Evolutionary conservation across 1,140 invertebrate species (phyloP).

Genomic region (Phymastichus coffea): DNA sequence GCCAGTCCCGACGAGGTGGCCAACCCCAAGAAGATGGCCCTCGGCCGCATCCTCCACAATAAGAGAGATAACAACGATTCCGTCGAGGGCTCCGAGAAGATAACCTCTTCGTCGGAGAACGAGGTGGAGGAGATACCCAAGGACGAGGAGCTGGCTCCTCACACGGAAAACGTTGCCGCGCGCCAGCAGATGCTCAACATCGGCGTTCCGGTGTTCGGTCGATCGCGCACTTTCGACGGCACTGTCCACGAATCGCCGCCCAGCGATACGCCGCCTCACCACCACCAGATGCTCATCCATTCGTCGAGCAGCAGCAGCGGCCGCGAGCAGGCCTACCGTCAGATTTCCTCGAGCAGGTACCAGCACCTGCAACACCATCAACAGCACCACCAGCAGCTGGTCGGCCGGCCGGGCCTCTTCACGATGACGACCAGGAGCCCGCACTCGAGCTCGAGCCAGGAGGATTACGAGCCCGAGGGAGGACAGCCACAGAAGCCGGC

Average conservation of each 20-base stretch:
- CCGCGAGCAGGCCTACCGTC: constrained; percentile 17
- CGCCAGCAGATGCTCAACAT: neutral
- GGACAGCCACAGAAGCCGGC: constrained; percentile 34
- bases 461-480: constrained; percentile 63
- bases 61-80: constrained; percentile 35
- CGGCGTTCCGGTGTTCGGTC: neutral
- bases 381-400: no score
- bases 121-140: constrained; percentile 49
- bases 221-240: constrained; percentile 16
- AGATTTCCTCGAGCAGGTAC: constrained; percentile 41
- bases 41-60: neutral
- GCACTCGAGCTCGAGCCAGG: constrained; percentile 70
- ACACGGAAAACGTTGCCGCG: neutral
- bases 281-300: constrained; percentile 20
- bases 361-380: constrained; percentile 35
- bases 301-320: neutral
- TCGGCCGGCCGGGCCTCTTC: constrained; percentile 55
- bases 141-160: constrained; percentile 33
- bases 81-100: constrained; percentile 46
- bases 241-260: neutral
- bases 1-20: constrained; percentile 19
- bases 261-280: constrained; percentile 13
- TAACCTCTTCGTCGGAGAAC: constrained; percentile 47
- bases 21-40: neutral
- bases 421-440: constrained; percentile 63